Evolutionary conservation across 2,113 vertebrate species (phyloP).

Genomic region (human (Homo sapiens)): DNA sequence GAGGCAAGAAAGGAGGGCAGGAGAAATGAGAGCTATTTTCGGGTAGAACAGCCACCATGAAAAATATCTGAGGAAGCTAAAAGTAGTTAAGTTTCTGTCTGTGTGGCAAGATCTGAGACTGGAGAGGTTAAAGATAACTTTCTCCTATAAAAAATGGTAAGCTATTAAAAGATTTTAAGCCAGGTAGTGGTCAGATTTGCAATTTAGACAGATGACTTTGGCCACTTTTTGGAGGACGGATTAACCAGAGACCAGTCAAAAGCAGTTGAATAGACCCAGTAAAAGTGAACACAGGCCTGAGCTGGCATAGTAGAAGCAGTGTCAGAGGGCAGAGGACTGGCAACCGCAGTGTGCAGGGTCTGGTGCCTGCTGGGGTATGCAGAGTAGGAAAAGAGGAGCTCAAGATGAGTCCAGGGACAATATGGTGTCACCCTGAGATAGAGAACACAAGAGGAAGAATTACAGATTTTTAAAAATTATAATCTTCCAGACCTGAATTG

Average conservation of each 20-base stretch:
- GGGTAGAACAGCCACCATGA: background rate
- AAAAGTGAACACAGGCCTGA: background rate
- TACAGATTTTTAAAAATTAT: background rate
- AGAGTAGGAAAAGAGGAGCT: too few species aligned
- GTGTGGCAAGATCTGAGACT: background rate
- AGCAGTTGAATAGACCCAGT: too few species aligned
- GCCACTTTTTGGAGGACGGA: background rate
- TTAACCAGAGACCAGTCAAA: background rate
- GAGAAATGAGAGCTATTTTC: background rate
- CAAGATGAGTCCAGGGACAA: background rate
- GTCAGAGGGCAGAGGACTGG: background rate
- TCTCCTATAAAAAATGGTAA: background rate
- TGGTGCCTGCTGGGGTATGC: background rate
- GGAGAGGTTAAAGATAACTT: background rate
- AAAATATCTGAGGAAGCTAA: background rate
- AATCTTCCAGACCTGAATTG: background rate
- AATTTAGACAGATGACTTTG: background rate
- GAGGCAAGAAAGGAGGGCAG: background rate
- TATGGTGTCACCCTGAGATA: rapidly evolving
- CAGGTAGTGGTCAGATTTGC: background rate
- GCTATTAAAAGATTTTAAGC: background rate
- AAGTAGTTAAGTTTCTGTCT: background rate
- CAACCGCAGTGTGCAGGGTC: background rate
- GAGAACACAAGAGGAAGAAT: background rate
- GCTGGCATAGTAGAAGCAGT: rapidly evolving